Conservation (phyloP, 2,113 vertebrate species). For the Podarcis cretensis region DNA sequence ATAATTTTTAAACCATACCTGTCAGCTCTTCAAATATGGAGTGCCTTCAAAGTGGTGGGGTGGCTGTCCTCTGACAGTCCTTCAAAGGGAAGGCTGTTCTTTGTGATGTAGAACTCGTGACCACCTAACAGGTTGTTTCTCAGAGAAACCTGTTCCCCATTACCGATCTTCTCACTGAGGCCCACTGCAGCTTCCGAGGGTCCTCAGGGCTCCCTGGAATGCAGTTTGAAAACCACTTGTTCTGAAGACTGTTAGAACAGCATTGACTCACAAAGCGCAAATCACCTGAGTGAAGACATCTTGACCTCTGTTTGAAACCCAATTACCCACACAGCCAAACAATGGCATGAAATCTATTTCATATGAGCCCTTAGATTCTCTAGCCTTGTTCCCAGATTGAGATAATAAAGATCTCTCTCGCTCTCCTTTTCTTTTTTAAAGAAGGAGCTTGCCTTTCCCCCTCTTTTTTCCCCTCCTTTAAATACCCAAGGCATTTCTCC, state of each 20-base stretch:
- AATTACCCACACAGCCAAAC: slow-evolving; percentile 37
- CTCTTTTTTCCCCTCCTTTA: slow-evolving; percentile 2
- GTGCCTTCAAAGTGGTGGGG: too few species aligned
- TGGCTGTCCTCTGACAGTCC: too few species aligned
- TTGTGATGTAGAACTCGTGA: neutral
- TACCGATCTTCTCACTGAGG: neutral
- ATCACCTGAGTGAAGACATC: slow-evolving; percentile 27
- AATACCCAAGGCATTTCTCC: slow-evolving; percentile 65
- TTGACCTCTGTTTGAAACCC: slow-evolving; percentile 73
- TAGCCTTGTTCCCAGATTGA: slow-evolving; percentile 67
- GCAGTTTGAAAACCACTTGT: neutral
- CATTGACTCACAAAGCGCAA: slow-evolving; percentile 48
- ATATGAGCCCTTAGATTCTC: slow-evolving; percentile 65
- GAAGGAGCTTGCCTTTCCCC: slow-evolving; percentile 42
- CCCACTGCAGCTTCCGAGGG: neutral
- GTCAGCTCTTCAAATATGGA: too few species aligned
- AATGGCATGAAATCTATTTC: slow-evolving; percentile 76
- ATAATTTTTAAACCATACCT: too few species aligned
- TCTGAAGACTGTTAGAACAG: slow-evolving; percentile 47
- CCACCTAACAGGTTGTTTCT: neutral
- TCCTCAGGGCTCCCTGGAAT: neutral
- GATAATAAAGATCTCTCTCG: slow-evolving; percentile 72
- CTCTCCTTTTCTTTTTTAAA: neutral
- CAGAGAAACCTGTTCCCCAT: neutral
- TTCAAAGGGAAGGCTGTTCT: neutral